Conservation (phyloP, 1,140 invertebrate species). For the Drosophila watanabei region DNA sequence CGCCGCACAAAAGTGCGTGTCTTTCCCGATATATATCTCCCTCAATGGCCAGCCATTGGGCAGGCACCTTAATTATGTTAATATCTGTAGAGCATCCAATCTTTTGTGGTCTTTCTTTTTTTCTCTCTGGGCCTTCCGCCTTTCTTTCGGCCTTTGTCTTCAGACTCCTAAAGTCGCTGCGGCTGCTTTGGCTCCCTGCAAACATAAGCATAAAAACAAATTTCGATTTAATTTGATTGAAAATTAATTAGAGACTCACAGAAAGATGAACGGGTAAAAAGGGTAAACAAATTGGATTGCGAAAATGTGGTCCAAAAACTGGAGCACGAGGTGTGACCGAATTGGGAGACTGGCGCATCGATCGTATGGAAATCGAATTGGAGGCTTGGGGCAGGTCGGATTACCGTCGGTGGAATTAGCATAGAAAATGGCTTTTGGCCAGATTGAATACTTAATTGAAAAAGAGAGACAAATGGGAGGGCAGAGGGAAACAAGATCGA, state of each 20-base stretch:
- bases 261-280: slow-evolving; percentile 44
- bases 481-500: slow-evolving; percentile 26
- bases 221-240: slow-evolving; percentile 68
- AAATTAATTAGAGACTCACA: slow-evolving; percentile 67
- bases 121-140: slow-evolving; percentile 19
- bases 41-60: slow-evolving; percentile 56
- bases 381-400: slow-evolving; percentile 53
- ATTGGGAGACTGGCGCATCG: background rate
- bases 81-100: slow-evolving; percentile 47
- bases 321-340: slow-evolving; percentile 42
- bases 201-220: slow-evolving; percentile 35
- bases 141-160: slow-evolving; percentile 43
- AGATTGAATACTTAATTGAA: slow-evolving; percentile 33
- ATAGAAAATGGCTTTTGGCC: slow-evolving; percentile 45
- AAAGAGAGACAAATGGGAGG: slow-evolving; percentile 5
- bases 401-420: slow-evolving; percentile 35
- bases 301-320: slow-evolving; percentile 53
- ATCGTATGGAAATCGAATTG: slow-evolving; percentile 23
- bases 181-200: slow-evolving; percentile 44
- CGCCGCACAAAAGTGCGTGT: slow-evolving; percentile 46
- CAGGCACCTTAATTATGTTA: slow-evolving; percentile 74
- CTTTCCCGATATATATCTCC: slow-evolving; percentile 26
- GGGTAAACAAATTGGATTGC: slow-evolving; percentile 64
- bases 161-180: slow-evolving; percentile 5
- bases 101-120: slow-evolving; percentile 29